Evolutionary conservation across 1,140 invertebrate species (phyloP), one percentile per base, ranked within the genome.

Genomic region (Zaprionus nigranus): DNA sequence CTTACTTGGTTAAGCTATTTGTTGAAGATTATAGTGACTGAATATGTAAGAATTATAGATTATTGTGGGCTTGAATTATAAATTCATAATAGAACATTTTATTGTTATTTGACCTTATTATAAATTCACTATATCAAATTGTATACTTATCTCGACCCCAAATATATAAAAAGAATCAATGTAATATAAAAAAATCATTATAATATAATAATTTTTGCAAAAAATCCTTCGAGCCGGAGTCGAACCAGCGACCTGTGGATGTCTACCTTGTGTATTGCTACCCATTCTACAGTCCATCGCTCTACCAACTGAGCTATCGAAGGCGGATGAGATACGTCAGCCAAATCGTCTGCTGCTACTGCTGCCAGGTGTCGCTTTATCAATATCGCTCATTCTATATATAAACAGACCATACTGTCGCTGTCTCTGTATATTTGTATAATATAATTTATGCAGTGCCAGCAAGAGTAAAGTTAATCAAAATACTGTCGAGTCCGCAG

Each of bases 291-390:
- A 96, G 95, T 96, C 96, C 96, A 96, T 96, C 96, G 96, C 96
- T 96, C 96, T 96, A 96, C 96, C 96, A 97, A 96, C 96, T 96
- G 96, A 96, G 95, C 95, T 96, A 96, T 95, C 95, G 95, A 96
- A 96, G 95, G 95, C 46, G n/a, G 22, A 40, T 53, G 38, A 64
- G 1, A 6, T 13, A 22, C 11, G 13, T 2, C 20, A 12, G 22
- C 22, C 61, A 65, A 64, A 66, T 66, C 54, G 54, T 28, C 43
- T 46, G 30, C 64, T 40, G 40, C 17, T 66, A 53, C 13, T 34
- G 54, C 46, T 51, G 12, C 20, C 46, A 51, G 46, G 46, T 51
- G 46, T 24, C 46, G 46, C 46, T 22, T 22, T 51, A 51, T 51
- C 46, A 51, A 24, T 22, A 22, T 30, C 24, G 51, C 62, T 64